phyloP scores from a whole-genome alignment of 2,113 vertebrate species.

The Hyperoodon ampullatus region DNA sequence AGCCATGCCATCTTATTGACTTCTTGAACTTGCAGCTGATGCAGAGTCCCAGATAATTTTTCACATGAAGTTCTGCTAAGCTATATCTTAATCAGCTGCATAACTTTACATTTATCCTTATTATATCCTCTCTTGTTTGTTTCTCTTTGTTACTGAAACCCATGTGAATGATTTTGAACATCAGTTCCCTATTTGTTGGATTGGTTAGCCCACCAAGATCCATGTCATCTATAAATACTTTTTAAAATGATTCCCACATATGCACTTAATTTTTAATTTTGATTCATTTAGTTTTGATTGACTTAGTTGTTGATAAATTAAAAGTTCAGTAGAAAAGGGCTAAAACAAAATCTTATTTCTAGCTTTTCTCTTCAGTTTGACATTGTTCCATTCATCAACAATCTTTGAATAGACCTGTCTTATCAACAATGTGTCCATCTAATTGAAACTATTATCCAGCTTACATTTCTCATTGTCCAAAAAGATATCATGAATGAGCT shows the following conservation, averaged over 20 bases:
- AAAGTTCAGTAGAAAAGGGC: neutral
- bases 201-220: neutral
- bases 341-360: neutral
- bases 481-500: neutral
- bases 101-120: neutral
- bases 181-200: neutral
- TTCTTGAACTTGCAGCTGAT: conserved; percentile 5
- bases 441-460: neutral
- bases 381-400: neutral
- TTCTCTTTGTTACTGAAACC: conserved; percentile 15
- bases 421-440: neutral
- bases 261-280: neutral
- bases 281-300: neutral
- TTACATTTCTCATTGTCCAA: neutral
- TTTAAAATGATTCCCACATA: neutral
- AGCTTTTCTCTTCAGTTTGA: neutral
- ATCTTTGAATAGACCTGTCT: neutral
- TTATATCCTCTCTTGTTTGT: neutral
- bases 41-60: neutral
- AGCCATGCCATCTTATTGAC: neutral
- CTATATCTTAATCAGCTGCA: neutral
- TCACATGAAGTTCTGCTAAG: neutral
- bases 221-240: neutral
- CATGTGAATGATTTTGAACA: neutral
- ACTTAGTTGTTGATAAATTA: neutral